Evolutionary conservation across 2,797 vertebrate species (phyloP).

Genomic region (Echeneis naucrates): DNA sequence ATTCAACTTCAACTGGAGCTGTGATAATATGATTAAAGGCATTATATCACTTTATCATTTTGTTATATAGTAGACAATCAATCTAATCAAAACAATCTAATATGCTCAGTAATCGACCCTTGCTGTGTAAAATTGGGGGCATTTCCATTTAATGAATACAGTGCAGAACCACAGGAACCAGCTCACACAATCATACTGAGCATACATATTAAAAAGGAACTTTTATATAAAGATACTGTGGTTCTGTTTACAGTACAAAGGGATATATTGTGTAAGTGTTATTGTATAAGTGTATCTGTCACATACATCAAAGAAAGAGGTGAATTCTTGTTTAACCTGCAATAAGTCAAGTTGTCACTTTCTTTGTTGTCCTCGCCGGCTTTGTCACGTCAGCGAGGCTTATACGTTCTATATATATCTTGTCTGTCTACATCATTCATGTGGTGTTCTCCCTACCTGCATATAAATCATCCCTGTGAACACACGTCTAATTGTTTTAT

Average conservation of each 20-base stretch:
- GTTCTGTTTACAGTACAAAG: not conserved
- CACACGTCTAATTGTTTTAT: constrained; percentile 20
- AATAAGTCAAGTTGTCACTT: constrained; percentile 40
- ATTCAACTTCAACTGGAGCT: not conserved
- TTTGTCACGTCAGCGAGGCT: constrained; percentile 26
- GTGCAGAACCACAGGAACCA: not conserved
- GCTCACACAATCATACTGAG: not conserved
- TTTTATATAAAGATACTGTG: not conserved
- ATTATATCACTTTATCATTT: not conserved
- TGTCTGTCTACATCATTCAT: constrained; percentile 42
- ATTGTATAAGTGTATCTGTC: not conserved
- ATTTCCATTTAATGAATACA: not conserved
- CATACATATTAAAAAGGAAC: not conserved
- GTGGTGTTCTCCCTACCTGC: constrained; percentile 43
- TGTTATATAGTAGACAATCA: too few species aligned
- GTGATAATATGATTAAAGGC: not conserved
- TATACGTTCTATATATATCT: constrained; percentile 59
- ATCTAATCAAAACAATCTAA: not conserved
- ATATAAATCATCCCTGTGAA: constrained; percentile 27
- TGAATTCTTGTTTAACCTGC: constrained; percentile 41
- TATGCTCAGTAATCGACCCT: too few species aligned
- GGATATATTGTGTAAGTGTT: too few species aligned
- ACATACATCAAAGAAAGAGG: constrained; percentile 12
- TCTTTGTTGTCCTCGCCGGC: constrained; percentile 44
- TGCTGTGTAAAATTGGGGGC: not conserved